Conservation (phyloP, 2,113 vertebrate genomes). For the Ailuropoda melanoleuca region DNA sequence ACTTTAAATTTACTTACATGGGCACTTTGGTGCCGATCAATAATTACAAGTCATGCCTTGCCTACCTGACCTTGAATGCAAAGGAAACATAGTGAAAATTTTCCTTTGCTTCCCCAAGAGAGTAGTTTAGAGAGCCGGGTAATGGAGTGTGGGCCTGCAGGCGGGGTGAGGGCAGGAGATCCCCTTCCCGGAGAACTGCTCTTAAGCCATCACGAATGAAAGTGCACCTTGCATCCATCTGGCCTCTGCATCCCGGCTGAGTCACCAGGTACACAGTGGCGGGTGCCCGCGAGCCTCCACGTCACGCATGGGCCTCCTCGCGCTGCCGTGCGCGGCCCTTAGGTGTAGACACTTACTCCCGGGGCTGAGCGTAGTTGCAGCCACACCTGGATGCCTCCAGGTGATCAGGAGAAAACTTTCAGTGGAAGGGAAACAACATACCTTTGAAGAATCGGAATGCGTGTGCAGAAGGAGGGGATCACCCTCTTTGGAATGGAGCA, state of each 20-base stretch:
- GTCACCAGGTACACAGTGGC: background rate
- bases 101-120: constrained; percentile 16
- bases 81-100: constrained; percentile 64
- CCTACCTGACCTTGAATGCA: constrained; percentile 44
- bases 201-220: constrained; percentile 8
- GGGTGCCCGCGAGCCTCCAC: background rate
- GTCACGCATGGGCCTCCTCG: rapidly evolving
- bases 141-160: background rate
- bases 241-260: background rate
- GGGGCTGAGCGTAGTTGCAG: background rate
- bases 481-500: background rate
- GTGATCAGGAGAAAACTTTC: background rate
- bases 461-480: background rate
- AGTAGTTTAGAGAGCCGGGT: constrained; percentile 12
- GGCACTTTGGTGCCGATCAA: background rate
- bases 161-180: background rate
- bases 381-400: constrained; percentile 2
- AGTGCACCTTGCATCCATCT: background rate
- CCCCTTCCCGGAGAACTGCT: background rate
- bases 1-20: background rate
- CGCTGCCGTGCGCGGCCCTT: rapidly evolving
- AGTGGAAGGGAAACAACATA: background rate
- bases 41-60: background rate
- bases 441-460: background rate
- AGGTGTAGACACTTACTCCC: background rate